Base-by-base conservation (phyloP, 2,888 invertebrate genomes). In the Acronicta aceris region DNA sequence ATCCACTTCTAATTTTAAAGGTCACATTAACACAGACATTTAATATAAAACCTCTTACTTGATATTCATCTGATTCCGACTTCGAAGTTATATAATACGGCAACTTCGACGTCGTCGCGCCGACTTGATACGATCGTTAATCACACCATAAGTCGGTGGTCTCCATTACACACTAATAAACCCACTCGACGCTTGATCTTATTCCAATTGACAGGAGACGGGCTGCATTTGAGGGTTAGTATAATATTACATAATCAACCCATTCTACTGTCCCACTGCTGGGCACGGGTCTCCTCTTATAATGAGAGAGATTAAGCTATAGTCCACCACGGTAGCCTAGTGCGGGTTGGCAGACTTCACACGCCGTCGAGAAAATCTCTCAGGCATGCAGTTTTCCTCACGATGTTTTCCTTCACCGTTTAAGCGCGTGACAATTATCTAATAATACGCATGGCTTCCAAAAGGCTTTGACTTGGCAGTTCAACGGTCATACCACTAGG, bases 81-180 rank as follows among this genome's bases (percentile, higher is more conserved):
- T 43, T 33, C 36, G 12, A 48, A 50, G 54, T 63, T 55, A 43
- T 57, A 52, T 45, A 52, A 62, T 45, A 59, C 48, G 17, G 58
- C 38, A 36, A 71, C 16, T 71, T 65, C 38, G 21, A 42, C 41
- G 71, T 51, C 53, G 43, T 21, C 49, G 47, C 58, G 25, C 43
- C 53, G 15, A 53, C 65, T 71, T 54, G 59, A 65, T 59, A 76
- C 49, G 59, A 71, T 75, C 72, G 52, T 71, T 71, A 71, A 65
- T 71, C 76, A 71, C 71, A 64, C 64, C 64, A 50, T 56, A 69
- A 72, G 65, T 57, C 59, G 47, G 33, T 48, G 27, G 54, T 56
- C 47, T 71, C 59, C 48, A 72, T 67, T 76, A 73, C 63, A 73
- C 69, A 75, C 72, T 59, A 56, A 57, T 65, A 61, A 49, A 57